Base-by-base conservation (phyloP, 2,888 invertebrate genomes). In the Drosophila kambysellisi region DNA sequence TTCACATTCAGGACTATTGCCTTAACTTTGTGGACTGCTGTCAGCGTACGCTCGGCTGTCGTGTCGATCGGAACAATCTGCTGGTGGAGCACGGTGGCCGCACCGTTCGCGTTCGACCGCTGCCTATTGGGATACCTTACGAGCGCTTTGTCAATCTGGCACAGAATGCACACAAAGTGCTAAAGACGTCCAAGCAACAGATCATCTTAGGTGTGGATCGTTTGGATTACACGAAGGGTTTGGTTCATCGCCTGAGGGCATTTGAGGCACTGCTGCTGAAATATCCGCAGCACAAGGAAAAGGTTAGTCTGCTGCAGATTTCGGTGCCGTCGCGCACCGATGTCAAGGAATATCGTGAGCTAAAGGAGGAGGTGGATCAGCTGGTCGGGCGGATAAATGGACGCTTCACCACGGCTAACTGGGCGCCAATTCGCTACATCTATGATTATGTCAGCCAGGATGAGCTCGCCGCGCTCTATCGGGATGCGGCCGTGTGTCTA, bases 1-100 rank as follows among this genome's bases (percentile, higher is more conserved):
- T 98, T 92, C 98, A 98, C 92, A 98, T 97, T 85, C 96, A 96
- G 78, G 97, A 98, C 92, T 98, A 98, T 92, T 98, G 98, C 89
- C 93, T 97, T 73, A 98, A 98, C 93, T 98, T 98, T 91, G 97
- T 98, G 41, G 98, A 98, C 91, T 98, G 98, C 92, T 98, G 98
- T 91, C 97, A 97, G 93, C 95, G 97, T 80, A 95, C 96, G 89
- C 94, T 97, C 73, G 98, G 98, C 70, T 97, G 97, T 90, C 96
- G 97, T 92, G 97, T 98, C 15, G 98, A 98, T 92, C 95, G 97
- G 48, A 97, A 97, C 92, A 97, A 97, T 91, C 94, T 97, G 77
- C 93, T 98, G 61, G 97, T 98, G 17, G 97, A 98, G 93, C 96
- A 97, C 78, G 97, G 97, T 64, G 98, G 97, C 0, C 95, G 98